Percentiles rank a stretch among this genome's conserved stretches.
Evolutionary conservation across 2,113 vertebrate genomes (phyloP).

Genomic region (Brevimyrus niger): DNA sequence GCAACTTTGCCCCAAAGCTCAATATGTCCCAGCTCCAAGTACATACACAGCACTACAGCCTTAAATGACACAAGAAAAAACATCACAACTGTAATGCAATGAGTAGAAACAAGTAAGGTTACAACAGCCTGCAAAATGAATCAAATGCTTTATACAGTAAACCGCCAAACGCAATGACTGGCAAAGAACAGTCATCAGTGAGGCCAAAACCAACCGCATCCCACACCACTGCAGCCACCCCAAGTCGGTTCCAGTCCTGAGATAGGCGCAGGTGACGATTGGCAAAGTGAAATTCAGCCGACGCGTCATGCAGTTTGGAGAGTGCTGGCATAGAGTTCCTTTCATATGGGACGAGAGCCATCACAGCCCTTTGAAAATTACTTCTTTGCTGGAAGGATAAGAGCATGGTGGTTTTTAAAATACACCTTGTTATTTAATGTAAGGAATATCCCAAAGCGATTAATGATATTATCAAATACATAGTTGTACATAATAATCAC

Average conservation of each 20-base stretch:
- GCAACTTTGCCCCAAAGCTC: slow-evolving; percentile 63
- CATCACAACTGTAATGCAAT: background rate
- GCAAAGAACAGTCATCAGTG: background rate
- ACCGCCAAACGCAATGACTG: background rate
- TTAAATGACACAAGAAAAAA: slow-evolving; percentile 43
- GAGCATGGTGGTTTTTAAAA: background rate
- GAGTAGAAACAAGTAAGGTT: background rate
- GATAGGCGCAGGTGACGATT: slow-evolving; percentile 61
- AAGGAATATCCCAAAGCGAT: background rate
- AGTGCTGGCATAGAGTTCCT: slow-evolving; percentile 51
- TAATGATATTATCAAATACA: background rate
- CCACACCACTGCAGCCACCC: slow-evolving; percentile 90
- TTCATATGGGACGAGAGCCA: slow-evolving; percentile 84
- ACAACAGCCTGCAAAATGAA: background rate
- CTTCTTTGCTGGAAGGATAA: background rate
- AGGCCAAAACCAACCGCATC: slow-evolving; percentile 71
- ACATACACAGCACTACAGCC: slow-evolving; percentile 83
- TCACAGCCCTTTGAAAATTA: slow-evolving; percentile 34
- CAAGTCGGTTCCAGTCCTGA: slow-evolving; percentile 85
- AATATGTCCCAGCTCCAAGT: slow-evolving; percentile 73
- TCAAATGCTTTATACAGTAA: background rate
- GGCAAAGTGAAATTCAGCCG: slow-evolving; percentile 67
- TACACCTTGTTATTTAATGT: background rate
- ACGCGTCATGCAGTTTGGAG: slow-evolving; percentile 72
- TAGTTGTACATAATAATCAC: background rate